Evolutionary conservation across 2,797 vertebrate species (phyloP).

Genomic region (Anisognathus igniventris): DNA sequence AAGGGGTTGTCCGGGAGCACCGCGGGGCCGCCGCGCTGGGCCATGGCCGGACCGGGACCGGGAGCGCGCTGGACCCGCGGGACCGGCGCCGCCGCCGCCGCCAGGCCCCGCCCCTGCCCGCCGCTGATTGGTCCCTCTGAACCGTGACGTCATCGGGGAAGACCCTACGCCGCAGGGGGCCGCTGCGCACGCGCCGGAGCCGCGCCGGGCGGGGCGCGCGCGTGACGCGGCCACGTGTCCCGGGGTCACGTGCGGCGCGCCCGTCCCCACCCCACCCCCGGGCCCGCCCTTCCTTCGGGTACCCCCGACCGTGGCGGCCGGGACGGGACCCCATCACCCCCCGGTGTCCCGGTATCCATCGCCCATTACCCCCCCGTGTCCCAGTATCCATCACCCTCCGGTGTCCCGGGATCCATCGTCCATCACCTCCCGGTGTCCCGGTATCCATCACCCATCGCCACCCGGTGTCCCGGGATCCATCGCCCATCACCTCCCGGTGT

Average conservation of each 20-base stretch:
- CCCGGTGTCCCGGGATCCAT: too few species aligned
- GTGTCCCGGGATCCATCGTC: too few species aligned
- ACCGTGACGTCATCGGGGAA: neutral
- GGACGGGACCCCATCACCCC: neutral
- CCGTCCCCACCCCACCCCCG: accelerated
- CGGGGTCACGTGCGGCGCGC: neutral
- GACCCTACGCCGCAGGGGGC: neutral
- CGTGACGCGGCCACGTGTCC: neutral
- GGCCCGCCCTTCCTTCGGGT: accelerated
- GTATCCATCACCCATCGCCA: too few species aligned
- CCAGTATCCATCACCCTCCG: too few species aligned
- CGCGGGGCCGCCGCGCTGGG: slow-evolving; percentile 22
- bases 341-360: too few species aligned
- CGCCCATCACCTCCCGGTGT: accelerated
- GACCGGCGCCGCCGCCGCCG: neutral
- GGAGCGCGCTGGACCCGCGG: neutral
- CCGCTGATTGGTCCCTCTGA: neutral
- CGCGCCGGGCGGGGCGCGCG: neutral
- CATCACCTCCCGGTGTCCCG: too few species aligned
- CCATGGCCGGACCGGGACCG: neutral
- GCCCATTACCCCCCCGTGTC: too few species aligned
- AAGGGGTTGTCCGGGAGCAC: slow-evolving; percentile 48
- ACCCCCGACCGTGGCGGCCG: accelerated
- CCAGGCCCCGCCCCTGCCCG: neutral
- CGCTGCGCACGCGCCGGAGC: neutral